Evolutionary conservation across 2,797 vertebrate genomes (phyloP).

Genomic region (Catharus ustulatus): DNA sequence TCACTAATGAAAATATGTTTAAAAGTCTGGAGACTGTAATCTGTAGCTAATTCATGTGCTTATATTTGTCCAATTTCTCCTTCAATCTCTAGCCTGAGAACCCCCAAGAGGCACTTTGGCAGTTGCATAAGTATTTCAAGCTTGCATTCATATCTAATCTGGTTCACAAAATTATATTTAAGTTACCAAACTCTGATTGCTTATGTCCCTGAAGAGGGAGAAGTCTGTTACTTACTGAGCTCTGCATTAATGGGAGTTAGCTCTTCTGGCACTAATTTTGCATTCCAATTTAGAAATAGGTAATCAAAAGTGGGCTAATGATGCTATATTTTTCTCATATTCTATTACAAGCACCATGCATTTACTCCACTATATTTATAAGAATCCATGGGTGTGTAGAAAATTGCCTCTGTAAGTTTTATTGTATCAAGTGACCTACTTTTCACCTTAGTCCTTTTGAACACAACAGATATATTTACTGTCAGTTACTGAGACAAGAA

Average conservation of each 20-base stretch:
- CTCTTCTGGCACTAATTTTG: background rate
- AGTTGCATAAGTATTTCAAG: background rate
- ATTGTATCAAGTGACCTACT: slow-evolving; percentile 31
- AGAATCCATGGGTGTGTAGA: background rate
- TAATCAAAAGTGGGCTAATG: background rate
- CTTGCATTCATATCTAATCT: background rate
- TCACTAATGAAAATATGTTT: background rate
- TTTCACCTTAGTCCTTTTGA: slow-evolving; percentile 24
- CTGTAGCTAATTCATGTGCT: background rate
- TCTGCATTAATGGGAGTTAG: background rate
- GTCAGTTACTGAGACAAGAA: slow-evolving; percentile 16
- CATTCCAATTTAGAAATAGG: background rate
- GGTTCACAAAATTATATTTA: background rate
- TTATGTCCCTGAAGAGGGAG: background rate
- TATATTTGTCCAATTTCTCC: background rate
- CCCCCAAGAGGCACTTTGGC: background rate
- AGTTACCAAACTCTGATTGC: background rate
- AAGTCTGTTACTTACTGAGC: background rate
- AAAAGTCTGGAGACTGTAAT: background rate
- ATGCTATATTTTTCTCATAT: background rate
- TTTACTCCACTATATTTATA: background rate
- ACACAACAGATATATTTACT: slow-evolving; percentile 16
- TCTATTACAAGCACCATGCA: background rate
- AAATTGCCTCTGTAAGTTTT: background rate
- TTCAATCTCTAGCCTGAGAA: background rate